These are phyloP conservation scores for Tenualosa ilisha DNA, from an alignment of 2,797 vertebrate species.

Conservation along the genomic window DNA sequence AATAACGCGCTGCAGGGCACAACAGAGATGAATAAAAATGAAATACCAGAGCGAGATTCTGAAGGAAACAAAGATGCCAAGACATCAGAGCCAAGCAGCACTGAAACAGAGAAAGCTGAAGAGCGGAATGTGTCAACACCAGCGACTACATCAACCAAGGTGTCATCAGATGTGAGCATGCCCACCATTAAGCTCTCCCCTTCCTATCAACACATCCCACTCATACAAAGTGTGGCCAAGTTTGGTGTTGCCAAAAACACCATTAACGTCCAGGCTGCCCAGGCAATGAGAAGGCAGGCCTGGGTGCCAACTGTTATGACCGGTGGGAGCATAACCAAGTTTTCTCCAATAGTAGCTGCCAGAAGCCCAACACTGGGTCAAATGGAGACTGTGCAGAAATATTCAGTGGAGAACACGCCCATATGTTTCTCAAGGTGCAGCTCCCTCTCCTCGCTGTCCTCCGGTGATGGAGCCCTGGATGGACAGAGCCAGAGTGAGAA, in stretches of 20 bases:
- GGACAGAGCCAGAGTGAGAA: slow-evolving; percentile 89
- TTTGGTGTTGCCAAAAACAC: slow-evolving; percentile 64
- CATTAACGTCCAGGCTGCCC: slow-evolving; percentile 75
- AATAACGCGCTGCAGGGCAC: slow-evolving; percentile 47
- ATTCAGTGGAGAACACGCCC: slow-evolving; percentile 87
- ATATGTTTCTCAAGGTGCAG: slow-evolving; percentile 96
- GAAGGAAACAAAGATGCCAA: slow-evolving; percentile 68
- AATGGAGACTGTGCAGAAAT: slow-evolving; percentile 88
- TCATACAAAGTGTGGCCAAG: slow-evolving; percentile 79
- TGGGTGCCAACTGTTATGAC: slow-evolving; percentile 82
- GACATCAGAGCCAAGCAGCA: slow-evolving; percentile 58
- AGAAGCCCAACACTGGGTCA: slow-evolving; percentile 68
- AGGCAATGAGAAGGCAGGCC: slow-evolving; percentile 81
- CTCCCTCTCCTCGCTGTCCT: slow-evolving; percentile 94
- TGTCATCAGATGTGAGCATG: slow-evolving; percentile 78
- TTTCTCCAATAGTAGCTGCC: slow-evolving; percentile 71
- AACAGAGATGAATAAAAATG: slow-evolving; percentile 53
- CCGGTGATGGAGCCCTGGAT: slow-evolving; percentile 83
- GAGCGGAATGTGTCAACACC: slow-evolving; percentile 64
- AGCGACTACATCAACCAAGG: slow-evolving; percentile 73
- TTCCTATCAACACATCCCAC: slow-evolving; percentile 90
- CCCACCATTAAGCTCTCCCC: slow-evolving; percentile 92
- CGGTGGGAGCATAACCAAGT: slow-evolving; percentile 81
- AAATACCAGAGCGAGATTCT: slow-evolving; percentile 74
- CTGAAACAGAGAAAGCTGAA: slow-evolving; percentile 74